These are phyloP conservation scores for Tineola bisselliella DNA, from an alignment of 2,888 invertebrate species.

Conservation along the genomic window DNA sequence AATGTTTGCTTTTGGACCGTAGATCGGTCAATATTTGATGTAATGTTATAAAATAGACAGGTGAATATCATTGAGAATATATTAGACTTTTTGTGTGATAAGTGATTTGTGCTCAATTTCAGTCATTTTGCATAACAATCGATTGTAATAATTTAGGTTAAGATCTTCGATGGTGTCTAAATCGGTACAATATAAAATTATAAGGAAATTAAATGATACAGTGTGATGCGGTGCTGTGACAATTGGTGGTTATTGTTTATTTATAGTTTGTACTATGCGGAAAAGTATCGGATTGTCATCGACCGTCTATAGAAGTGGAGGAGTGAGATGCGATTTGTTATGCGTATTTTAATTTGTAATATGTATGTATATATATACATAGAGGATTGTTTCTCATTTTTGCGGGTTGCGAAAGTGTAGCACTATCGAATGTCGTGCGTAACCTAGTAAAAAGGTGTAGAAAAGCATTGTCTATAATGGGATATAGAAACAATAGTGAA, in stretches of 20 bases:
- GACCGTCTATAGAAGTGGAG: conserved; percentile 22
- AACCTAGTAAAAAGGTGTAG: conserved; percentile 56
- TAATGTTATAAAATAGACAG: conserved; percentile 38
- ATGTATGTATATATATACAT: too few species aligned
- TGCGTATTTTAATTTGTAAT: conserved; percentile 9
- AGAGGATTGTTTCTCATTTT: conserved; percentile 41
- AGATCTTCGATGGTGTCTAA: conserved; percentile 51
- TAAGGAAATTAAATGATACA: conserved; percentile 27
- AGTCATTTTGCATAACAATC: conserved; percentile 64
- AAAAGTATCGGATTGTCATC: conserved; percentile 58
- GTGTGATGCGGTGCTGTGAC: background rate
- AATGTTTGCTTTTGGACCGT: conserved; percentile 59
- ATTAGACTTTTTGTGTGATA: conserved; percentile 28
- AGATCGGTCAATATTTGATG: conserved; percentile 42
- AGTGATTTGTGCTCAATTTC: conserved; percentile 38
- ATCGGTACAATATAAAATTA: conserved; percentile 44
- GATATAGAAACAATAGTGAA: conserved; percentile 43
- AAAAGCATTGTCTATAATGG: conserved; percentile 46
- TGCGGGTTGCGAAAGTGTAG: conserved; percentile 51
- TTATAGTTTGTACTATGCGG: conserved; percentile 45
- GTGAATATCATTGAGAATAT: conserved; percentile 38
- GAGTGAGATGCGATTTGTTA: background rate
- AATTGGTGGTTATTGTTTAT: conserved; percentile 43
- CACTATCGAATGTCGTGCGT: conserved; percentile 50
- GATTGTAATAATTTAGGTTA: conserved; percentile 66